Evolutionary conservation across 1,140 invertebrate genomes (phyloP), one percentile per base, ranked within the genome.

Genomic region (Drosophila nasuta): DNA sequence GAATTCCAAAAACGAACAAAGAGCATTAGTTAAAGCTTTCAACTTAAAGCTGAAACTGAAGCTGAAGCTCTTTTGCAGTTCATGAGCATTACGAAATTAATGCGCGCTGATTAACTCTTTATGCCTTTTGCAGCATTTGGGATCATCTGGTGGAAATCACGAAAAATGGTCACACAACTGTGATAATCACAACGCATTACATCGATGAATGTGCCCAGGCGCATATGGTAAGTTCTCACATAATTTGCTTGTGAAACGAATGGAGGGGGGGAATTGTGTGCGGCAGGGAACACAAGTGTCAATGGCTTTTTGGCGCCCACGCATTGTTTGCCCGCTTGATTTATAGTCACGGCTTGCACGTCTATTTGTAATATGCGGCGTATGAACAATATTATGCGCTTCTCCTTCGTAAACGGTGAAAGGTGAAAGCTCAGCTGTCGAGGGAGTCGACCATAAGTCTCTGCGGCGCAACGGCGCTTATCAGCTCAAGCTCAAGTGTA

Each of bases 181-280:
- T 99, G 38, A 98, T 99, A 67, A 98, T 99, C 65, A 99, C 98
- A 1, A 99, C 98, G 8, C 98, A 99, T 94, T 99, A 99, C 89
- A 99, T 99, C 68, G 98, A 99, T 92, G 98, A 99, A 93, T 98
- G 98, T 1, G 95, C 97, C 72, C 97, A 99, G 93, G 98, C 97
- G 8, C 94, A 95, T 86, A 94, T 96, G 80, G 95, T 96, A 93
- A 95, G 94, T 94, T 82, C 33, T 0, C 28, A 49, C 5, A 59
- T 59, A 58, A 1, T 58, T 33, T 25, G 49, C 5, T 5, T 33
- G 7, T 51, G 30, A 15, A 54, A 4, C 13, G n/a, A n/a, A 8
- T 1, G 7, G 15, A 7, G 17, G 45, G 15, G 15, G 5, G 25
- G 5, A 10, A 43, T 60, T 20, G 35, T 51, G 15, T 43, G 25